Evolutionary conservation across 2,888 invertebrate genomes (phyloP).

Genomic region (Hesperia comma): DNA sequence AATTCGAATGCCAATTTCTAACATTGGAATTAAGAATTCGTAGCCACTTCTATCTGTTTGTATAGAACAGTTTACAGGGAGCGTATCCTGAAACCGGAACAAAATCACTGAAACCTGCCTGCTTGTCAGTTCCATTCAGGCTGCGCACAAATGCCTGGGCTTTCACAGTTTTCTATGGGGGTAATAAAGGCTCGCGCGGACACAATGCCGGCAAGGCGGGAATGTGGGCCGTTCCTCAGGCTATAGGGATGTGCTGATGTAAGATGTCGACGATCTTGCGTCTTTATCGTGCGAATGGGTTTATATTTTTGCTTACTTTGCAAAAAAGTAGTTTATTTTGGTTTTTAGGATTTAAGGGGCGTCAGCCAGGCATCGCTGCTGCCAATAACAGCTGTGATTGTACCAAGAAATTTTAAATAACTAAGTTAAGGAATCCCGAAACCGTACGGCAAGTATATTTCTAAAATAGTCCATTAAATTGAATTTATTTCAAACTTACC

Average conservation of each 20-base stretch:
- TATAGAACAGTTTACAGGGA: slow-evolving; percentile 9
- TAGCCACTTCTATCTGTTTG: neutral
- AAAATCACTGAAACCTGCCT: slow-evolving; percentile 63
- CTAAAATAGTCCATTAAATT: no score
- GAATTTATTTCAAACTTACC: no score
- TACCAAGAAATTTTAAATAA: no score
- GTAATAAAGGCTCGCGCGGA: slow-evolving; percentile 83
- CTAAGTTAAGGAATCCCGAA: no score
- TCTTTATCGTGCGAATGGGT: neutral
- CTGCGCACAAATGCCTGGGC: slow-evolving; percentile 80
- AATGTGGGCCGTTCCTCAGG: slow-evolving; percentile 79
- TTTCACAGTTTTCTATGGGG: slow-evolving; percentile 81
- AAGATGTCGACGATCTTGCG: slow-evolving; percentile 40
- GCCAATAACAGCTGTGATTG: no score
- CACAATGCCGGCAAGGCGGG: slow-evolving; percentile 78
- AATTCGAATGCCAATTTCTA: no score
- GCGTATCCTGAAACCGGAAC: slow-evolving; percentile 55
- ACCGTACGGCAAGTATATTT: no score
- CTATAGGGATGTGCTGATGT: slow-evolving; percentile 59
- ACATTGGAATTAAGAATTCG: neutral
- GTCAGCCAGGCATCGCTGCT: no score
- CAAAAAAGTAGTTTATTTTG: no score
- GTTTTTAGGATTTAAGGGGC: no score
- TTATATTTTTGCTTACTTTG: no score
- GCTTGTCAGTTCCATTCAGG: slow-evolving; percentile 75